Evolutionary conservation across 2,113 vertebrate species (phyloP).

Genomic region (Oryzias woworae): DNA sequence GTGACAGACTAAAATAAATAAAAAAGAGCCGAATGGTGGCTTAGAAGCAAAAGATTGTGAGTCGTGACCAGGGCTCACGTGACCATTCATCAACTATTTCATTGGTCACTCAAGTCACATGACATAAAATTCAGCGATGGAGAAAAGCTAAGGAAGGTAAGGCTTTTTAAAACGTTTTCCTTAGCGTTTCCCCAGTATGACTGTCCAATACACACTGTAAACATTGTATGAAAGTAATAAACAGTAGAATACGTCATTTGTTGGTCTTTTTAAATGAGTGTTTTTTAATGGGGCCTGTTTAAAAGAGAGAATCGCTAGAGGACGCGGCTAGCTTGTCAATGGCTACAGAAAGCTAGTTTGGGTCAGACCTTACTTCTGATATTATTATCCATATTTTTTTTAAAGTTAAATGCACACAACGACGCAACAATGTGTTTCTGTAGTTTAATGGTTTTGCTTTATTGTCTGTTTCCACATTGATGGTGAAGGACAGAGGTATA

Average conservation of each 20-base stretch:
- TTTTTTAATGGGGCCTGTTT: too few relatives aligned
- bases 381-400: too few relatives aligned
- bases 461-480: background rate
- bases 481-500: too few relatives aligned
- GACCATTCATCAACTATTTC: background rate
- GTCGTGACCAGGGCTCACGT: background rate
- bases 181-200: background rate
- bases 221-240: background rate
- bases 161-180: conserved; percentile 9
- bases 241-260: background rate
- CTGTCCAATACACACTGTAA: fast-evolving
- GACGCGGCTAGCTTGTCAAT: conserved; percentile 45
- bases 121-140: conserved; percentile 59
- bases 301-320: background rate
- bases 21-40: background rate
- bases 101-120: conserved; percentile 44
- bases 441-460: conserved; percentile 4
- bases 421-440: too few relatives aligned
- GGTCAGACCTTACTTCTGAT: background rate
- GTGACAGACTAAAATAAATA: too few relatives aligned
- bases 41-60: background rate
- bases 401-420: background rate
- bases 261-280: too few relatives aligned
- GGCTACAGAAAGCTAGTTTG: conserved; percentile 26
- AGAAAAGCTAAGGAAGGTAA: conserved; percentile 74